Conservation (phyloP, 2,113 vertebrate genomes). For the Sorex araneus region DNA sequence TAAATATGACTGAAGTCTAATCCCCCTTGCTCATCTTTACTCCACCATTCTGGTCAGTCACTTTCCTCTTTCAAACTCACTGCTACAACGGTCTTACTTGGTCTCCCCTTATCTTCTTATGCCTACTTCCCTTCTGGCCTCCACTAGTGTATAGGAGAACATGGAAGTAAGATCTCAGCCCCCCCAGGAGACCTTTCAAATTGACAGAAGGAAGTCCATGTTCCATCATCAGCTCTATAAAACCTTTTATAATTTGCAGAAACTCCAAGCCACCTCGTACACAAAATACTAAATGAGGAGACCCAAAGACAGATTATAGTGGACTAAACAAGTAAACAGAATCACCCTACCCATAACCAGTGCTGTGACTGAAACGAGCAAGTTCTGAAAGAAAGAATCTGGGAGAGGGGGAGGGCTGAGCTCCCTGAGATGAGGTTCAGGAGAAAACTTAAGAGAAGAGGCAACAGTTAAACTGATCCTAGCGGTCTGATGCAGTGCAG, state of each 20-base stretch:
- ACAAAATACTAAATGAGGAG: background rate
- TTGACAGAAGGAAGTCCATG: background rate
- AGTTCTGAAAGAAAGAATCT: background rate
- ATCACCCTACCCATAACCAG: background rate
- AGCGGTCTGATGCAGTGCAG: background rate
- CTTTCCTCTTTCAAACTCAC: background rate
- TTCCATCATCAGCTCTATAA: background rate
- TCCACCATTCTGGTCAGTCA: background rate
- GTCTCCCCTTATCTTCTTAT: background rate
- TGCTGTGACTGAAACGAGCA: background rate
- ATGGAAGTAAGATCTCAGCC: background rate
- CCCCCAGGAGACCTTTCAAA: background rate
- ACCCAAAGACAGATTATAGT: background rate
- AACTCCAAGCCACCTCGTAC: background rate
- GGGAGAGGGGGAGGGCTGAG: background rate
- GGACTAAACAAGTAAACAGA: background rate
- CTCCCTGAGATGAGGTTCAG: background rate
- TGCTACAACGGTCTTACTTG: background rate
- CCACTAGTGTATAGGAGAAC: accelerated
- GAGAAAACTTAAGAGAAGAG: background rate
- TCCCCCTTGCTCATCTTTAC: background rate
- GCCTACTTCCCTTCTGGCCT: background rate
- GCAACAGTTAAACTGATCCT: background rate
- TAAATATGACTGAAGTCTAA: background rate
- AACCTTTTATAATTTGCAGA: background rate